Conservation (phyloP, 2,113 vertebrate species). For the Monopterus albus region DNA sequence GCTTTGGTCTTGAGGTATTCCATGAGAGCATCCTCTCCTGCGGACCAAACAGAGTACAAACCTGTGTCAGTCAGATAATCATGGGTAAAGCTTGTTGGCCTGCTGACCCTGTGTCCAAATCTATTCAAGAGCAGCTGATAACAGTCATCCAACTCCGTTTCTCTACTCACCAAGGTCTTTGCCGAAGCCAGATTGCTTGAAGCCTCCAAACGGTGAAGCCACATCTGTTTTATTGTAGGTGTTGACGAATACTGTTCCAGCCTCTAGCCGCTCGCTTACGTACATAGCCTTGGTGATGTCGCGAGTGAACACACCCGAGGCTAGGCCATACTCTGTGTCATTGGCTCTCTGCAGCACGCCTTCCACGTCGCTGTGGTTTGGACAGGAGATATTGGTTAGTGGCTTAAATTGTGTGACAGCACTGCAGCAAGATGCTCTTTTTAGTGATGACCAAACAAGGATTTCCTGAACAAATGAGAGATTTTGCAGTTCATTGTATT, state of each 20-base stretch:
- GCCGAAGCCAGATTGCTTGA: constrained; percentile 97
- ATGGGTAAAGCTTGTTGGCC: background rate
- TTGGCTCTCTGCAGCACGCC: constrained; percentile 93
- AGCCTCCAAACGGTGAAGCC: constrained; percentile 94
- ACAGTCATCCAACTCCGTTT: background rate
- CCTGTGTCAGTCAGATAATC: background rate
- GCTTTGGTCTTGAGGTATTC: constrained; percentile 98
- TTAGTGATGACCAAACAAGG: too few species aligned
- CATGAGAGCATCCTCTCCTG: constrained; percentile 94
- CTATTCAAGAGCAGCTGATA: too few species aligned
- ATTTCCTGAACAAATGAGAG: too few species aligned
- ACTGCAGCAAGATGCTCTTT: background rate
- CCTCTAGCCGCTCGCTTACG: constrained; percentile 92
- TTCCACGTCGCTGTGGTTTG: constrained; percentile 85
- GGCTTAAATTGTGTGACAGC: background rate
- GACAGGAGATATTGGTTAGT: background rate
- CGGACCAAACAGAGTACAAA: background rate
- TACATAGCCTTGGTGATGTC: constrained; percentile 98
- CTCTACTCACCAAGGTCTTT: constrained; percentile 91
- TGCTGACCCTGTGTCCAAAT: background rate
- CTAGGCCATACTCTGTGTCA: constrained; percentile 93
- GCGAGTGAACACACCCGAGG: constrained; percentile 94
- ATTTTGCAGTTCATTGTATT: too few species aligned
- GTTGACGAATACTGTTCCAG: constrained; percentile 96
- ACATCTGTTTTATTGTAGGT: constrained; percentile 99